A percentile compares a stretch with the other conserved stretches of the same genome.
Conservation (phyloP, 1,140 invertebrate species). For the Drosophila saltans region DNA sequence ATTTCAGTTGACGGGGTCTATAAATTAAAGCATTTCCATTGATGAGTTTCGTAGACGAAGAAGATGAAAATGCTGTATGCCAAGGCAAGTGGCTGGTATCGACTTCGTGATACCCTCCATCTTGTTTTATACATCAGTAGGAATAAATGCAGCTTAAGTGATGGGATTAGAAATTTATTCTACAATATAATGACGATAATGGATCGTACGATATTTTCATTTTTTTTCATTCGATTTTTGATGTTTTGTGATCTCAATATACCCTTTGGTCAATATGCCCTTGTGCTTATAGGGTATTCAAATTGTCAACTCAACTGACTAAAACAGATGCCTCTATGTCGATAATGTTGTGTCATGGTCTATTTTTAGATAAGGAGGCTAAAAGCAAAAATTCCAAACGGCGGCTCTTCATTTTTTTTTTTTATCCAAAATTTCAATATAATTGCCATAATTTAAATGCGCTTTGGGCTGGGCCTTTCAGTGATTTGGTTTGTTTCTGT, state of each 20-base stretch:
- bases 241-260: too few relatives aligned
- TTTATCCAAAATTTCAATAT: conserved; percentile 72
- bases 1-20: conserved; percentile 27
- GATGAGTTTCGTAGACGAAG: conserved; percentile 31
- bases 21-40: conserved; percentile 59
- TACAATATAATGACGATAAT: too few relatives aligned
- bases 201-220: too few relatives aligned
- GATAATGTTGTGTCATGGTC: conserved; percentile 61
- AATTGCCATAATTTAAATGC: conserved; percentile 79
- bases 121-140: too few relatives aligned
- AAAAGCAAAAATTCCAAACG: conserved; percentile 72
- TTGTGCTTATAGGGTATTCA: conserved; percentile 19
- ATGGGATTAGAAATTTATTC: too few relatives aligned
- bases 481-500: conserved; percentile 18
- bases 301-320: conserved; percentile 2
- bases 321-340: conserved; percentile 38
- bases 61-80: background rate
- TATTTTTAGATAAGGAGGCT: conserved; percentile 61
- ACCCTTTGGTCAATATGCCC: background rate
- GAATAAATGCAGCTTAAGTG: too few relatives aligned
- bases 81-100: background rate
- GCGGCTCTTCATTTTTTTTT: conserved; percentile 25
- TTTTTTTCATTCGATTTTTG: too few relatives aligned
- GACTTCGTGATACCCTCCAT: background rate
- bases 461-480: conserved; percentile 69